Evolutionary conservation across 1,140 invertebrate genomes (phyloP).

Genomic region (Drosophila aff.): DNA sequence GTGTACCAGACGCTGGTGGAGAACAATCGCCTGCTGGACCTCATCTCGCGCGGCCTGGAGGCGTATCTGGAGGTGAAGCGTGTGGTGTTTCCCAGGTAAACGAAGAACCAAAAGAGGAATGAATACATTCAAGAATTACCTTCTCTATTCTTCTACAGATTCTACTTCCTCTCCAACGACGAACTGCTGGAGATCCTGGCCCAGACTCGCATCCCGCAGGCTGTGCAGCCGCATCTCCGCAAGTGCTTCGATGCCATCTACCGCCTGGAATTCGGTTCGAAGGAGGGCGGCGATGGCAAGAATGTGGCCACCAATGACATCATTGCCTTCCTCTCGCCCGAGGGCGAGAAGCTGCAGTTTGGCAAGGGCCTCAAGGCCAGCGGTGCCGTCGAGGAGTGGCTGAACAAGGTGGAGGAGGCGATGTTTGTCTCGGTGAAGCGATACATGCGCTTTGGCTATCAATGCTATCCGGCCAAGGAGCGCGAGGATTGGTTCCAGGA

Average conservation of each 20-base stretch:
- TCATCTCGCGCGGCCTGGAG: constrained; percentile 93
- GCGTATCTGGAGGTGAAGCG: constrained; percentile 95
- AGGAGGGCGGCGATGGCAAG: constrained; percentile 83
- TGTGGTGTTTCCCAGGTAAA: constrained; percentile 93
- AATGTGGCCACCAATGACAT: constrained; percentile 90
- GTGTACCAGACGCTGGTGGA: constrained; percentile 90
- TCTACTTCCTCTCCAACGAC: constrained; percentile 98
- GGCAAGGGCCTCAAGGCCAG: constrained; percentile 93
- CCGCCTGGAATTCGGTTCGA: constrained; percentile 91
- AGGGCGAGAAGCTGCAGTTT: constrained; percentile 91
- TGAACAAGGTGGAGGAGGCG: constrained; percentile 93
- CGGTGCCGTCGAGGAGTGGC: constrained; percentile 95
- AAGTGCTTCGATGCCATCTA: constrained; percentile 96
- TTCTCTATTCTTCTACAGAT: constrained; percentile 68
- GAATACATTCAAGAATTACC: neutral
- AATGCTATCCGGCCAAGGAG: constrained; percentile 79
- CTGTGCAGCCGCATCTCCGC: constrained; percentile 94
- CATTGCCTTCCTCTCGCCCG: constrained; percentile 93
- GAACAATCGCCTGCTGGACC: constrained; percentile 92
- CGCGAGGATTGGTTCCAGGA: constrained; percentile 84
- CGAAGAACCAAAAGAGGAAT: too few relatives aligned
- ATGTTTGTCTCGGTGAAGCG: constrained; percentile 92
- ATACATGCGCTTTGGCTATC: constrained; percentile 89
- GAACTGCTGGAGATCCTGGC: constrained; percentile 96
- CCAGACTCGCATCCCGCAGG: constrained; percentile 94